A percentile compares a stretch with the other conserved stretches of the same genome.
These are phyloP conservation scores for Microvelia longipes DNA, from an alignment of 1,140 invertebrate species.

Conservation along the genomic window DNA sequence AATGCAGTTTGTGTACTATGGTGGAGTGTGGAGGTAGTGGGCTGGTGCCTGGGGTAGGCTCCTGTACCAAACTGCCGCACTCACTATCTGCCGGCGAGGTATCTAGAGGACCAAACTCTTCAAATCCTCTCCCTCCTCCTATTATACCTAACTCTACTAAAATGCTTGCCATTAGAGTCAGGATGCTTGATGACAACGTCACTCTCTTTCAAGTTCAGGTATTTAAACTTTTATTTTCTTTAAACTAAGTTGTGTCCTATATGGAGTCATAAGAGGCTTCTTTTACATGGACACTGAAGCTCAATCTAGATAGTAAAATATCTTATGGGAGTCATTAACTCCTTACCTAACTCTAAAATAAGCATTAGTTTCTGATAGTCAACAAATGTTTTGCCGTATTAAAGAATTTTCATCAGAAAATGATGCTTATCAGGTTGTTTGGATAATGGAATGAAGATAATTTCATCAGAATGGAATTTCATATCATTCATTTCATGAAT, in stretches of 20 bases:
- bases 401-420: too few species aligned
- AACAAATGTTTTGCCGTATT: too few species aligned
- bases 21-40: conserved; percentile 15
- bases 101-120: conserved; percentile 11
- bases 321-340: too few species aligned
- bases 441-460: too few species aligned
- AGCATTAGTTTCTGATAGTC: too few species aligned
- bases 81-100: conserved; percentile 58
- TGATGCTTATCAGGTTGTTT: too few species aligned
- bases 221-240: conserved; percentile 3
- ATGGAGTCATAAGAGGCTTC: too few species aligned
- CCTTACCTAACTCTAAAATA: too few species aligned
- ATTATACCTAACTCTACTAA: conserved; percentile 47
- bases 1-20: conserved; percentile 4
- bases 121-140: conserved; percentile 17
- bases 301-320: too few species aligned
- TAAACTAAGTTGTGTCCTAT: background rate
- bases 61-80: conserved; percentile 43
- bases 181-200: conserved; percentile 74
- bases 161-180: conserved; percentile 69
- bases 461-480: too few species aligned
- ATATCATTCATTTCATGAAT: too few species aligned
- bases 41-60: conserved; percentile 12
- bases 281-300: too few species aligned
- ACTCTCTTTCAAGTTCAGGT: conserved; percentile 86